phyloP scores from a whole-genome alignment of 2,113 vertebrate genomes.

The Sigmodon hispidus region DNA sequence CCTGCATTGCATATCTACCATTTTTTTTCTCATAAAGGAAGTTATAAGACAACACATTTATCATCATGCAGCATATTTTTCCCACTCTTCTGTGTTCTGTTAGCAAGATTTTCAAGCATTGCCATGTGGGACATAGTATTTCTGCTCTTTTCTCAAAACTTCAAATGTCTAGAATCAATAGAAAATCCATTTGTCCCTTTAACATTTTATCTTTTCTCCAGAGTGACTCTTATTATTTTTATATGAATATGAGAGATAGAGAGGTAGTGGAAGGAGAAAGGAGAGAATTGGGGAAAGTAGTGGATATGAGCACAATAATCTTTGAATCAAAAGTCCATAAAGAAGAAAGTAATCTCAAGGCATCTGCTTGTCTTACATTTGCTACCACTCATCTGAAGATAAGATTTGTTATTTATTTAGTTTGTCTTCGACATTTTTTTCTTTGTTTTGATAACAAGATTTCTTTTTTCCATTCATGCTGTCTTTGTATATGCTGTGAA shows the following conservation, averaged over 20 bases:
- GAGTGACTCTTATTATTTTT: not conserved
- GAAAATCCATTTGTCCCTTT: slow-evolving; percentile 37
- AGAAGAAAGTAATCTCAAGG: not conserved
- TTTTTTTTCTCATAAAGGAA: slow-evolving; percentile 5
- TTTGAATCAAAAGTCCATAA: not conserved
- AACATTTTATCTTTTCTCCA: slow-evolving; percentile 35
- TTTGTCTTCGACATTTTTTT: not conserved
- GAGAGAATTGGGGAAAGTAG: not conserved
- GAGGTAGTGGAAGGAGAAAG: not conserved
- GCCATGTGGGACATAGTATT: not conserved
- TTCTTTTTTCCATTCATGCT: no score
- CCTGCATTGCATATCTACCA: not conserved
- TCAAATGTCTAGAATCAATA: slow-evolving; percentile 52
- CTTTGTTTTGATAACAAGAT: not conserved
- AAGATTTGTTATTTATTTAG: not conserved
- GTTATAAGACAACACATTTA: not conserved
- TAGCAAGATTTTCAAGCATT: not conserved
- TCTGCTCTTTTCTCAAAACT: slow-evolving; percentile 19
- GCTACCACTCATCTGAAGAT: not conserved
- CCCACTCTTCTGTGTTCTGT: not conserved
- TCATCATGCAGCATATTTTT: not conserved
- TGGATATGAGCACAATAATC: not conserved
- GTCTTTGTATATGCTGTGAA: no score
- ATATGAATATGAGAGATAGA: not conserved
- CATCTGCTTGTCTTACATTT: not conserved